Conservation (phyloP, 2,888 invertebrate species). For the Tetanocera ferruginea region DNA sequence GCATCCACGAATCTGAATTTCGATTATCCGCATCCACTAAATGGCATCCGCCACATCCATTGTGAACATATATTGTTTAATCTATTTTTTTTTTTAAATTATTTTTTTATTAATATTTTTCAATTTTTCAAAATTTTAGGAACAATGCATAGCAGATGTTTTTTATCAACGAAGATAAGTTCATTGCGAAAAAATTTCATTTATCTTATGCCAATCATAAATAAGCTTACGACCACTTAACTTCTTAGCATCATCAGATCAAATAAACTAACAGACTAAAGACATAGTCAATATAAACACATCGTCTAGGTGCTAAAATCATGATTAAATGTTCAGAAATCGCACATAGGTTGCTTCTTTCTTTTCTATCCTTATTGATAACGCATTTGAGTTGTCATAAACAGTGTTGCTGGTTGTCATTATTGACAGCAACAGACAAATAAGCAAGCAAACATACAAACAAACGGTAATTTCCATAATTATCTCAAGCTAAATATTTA, state of each 20-base stretch:
- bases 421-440: not conserved
- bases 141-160: no score
- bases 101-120: no score
- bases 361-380: not conserved
- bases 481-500: not conserved
- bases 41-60: no score
- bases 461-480: conserved; percentile 7
- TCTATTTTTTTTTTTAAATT: no score
- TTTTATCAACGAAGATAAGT: no score
- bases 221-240: no score
- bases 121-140: no score
- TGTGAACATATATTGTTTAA: no score
- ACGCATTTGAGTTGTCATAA: not conserved
- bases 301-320: not conserved
- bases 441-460: not conserved
- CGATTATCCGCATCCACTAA: no score
- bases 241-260: no score
- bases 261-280: no score
- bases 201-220: not conserved
- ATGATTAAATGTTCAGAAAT: not conserved
- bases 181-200: not conserved
- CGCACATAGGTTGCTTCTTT: not conserved
- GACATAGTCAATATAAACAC: not conserved
- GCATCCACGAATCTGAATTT: no score
- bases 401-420: not conserved